A percentile compares a stretch with the other conserved stretches of the same genome.
Evolutionary conservation across 2,888 invertebrate genomes (phyloP).

Genomic region (Stenoptilia bipunctidactyla): DNA sequence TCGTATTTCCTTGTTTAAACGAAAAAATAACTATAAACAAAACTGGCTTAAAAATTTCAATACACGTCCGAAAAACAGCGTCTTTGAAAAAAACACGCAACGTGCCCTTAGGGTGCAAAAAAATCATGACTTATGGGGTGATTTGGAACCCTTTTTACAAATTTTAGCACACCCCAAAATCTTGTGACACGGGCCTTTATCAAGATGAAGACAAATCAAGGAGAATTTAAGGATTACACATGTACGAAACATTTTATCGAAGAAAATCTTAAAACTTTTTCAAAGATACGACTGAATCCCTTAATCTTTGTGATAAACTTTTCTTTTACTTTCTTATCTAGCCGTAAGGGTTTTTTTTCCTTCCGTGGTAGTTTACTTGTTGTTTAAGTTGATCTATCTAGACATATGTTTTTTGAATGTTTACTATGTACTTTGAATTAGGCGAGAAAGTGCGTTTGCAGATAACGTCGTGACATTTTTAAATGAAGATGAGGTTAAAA

Average conservation of each 20-base stretch:
- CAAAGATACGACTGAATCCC: conserved; percentile 47
- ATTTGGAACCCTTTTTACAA: no score
- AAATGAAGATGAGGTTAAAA: no score
- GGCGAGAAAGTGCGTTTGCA: no score
- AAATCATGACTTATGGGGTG: no score
- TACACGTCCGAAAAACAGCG: neutral
- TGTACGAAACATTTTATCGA: conserved; percentile 57
- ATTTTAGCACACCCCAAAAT: neutral
- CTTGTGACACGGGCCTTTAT: conserved; percentile 23
- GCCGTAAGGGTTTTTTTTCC: conserved; percentile 10
- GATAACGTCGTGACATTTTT: no score
- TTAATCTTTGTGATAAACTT: conserved; percentile 40
- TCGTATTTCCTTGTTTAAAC: no score
- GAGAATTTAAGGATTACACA: conserved; percentile 49
- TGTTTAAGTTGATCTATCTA: no score
- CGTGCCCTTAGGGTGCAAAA: neutral
- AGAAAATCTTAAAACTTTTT: conserved; percentile 38
- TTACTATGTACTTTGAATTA: no score
- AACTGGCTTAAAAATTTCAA: neutral
- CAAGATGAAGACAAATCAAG: conserved; percentile 50
- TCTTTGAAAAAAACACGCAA: neutral
- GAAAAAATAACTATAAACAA: no score
- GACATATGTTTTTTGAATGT: no score
- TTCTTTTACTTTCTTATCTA: conserved; percentile 43
- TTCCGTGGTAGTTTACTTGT: no score